phyloP scores from a whole-genome alignment of 2,888 invertebrate species.

The Eristalis pertinax region DNA sequence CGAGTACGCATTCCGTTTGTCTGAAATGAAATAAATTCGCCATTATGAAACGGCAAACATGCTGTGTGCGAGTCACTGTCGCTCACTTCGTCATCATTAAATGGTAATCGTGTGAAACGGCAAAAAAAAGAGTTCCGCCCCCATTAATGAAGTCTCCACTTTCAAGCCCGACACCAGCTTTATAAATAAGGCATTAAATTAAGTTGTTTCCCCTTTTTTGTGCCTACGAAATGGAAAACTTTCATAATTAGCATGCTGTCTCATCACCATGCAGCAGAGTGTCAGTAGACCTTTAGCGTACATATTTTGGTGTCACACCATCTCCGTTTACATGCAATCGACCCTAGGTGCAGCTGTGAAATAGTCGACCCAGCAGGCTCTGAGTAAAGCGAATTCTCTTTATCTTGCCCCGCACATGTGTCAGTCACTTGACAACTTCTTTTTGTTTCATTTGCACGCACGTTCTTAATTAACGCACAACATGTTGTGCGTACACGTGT shows the following conservation, averaged over 20 bases:
- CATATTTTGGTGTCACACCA: neutral
- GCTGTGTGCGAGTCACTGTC: neutral
- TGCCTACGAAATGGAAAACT: neutral
- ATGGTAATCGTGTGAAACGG: slow-evolving; percentile 41
- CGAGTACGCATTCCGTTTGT: neutral
- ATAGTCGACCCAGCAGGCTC: neutral
- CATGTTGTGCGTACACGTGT: slow-evolving; percentile 19
- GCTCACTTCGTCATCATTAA: slow-evolving; percentile 45
- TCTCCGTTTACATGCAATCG: neutral
- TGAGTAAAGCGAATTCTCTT: slow-evolving; percentile 34
- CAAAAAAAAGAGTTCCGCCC: neutral
- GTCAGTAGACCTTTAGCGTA: neutral
- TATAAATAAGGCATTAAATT: slow-evolving; percentile 30
- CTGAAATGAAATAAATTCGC: too few species aligned
- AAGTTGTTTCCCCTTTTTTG: slow-evolving; percentile 3
- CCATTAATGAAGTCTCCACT: neutral
- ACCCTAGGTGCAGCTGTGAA: slow-evolving; percentile 17
- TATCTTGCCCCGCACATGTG: slow-evolving; percentile 42
- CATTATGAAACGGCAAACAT: too few species aligned
- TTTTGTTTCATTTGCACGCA: slow-evolving; percentile 38
- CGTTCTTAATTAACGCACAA: slow-evolving; percentile 57
- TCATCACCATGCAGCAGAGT: slow-evolving; percentile 2
- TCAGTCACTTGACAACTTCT: slow-evolving; percentile 49
- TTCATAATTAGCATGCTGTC: slow-evolving; percentile 26
- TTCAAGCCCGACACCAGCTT: slow-evolving; percentile 4